Percentiles rank a stretch among this genome's conserved stretches.
These are phyloP conservation scores for Myotis planiceps DNA, from an alignment of 2,797 vertebrate species.

Conservation along the genomic window DNA sequence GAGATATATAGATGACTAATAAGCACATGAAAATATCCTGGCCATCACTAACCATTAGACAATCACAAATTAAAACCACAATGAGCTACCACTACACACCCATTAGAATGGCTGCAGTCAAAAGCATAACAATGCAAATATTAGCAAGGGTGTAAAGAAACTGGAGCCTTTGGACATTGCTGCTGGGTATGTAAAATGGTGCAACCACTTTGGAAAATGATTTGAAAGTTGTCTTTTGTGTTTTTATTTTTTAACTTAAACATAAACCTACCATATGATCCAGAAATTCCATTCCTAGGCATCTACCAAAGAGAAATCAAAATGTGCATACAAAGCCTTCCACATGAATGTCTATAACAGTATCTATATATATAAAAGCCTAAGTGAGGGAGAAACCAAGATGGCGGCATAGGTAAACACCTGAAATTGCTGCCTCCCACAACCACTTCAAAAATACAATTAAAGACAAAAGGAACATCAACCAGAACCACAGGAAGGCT, in stretches of 20 bases:
- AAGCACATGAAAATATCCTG: not conserved
- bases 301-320: not conserved
- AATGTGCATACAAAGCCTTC: not conserved
- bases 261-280: not conserved
- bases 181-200: not conserved
- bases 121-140: not conserved
- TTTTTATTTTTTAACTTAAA: slow-evolving; percentile 10
- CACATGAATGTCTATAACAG: not conserved
- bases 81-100: not conserved
- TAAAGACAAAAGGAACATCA: too few species aligned
- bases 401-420: too few species aligned
- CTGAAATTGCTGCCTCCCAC: too few species aligned
- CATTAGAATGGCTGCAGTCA: not conserved
- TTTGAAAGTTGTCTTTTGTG: not conserved
- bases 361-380: not conserved
- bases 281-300: not conserved
- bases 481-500: too few species aligned
- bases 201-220: not conserved
- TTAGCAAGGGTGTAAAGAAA: not conserved
- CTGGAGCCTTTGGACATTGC: not conserved
- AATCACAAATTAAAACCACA: not conserved
- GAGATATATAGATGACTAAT: not conserved
- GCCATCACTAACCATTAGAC: not conserved
- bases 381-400: too few species aligned
- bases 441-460: too few species aligned